phyloP scores from a whole-genome alignment of 2,888 invertebrate genomes.

The Ametastegia equiseti region DNA sequence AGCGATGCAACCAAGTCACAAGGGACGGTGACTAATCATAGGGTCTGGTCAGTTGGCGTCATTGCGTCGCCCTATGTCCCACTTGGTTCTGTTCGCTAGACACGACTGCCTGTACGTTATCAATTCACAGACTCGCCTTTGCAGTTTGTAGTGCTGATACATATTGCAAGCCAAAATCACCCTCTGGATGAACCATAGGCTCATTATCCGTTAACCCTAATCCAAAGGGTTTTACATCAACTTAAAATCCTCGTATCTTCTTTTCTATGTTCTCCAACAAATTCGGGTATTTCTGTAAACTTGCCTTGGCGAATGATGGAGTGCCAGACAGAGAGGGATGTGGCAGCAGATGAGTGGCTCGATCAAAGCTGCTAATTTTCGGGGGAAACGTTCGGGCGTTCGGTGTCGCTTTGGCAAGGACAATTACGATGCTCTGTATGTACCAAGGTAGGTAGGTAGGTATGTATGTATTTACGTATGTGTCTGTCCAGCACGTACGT shows the following conservation, averaged over 20 bases:
- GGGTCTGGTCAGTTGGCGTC: constrained; percentile 40
- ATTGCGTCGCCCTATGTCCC: constrained; percentile 36
- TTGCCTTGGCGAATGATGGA: neutral
- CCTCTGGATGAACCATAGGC: neutral
- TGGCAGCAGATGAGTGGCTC: neutral
- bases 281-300: neutral
- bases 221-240: neutral
- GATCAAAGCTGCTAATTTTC: constrained; percentile 42
- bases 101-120: constrained; percentile 27
- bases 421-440: constrained; percentile 2
- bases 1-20: constrained; percentile 27
- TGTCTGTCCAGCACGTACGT: neutral
- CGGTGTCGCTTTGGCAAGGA: constrained; percentile 17
- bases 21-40: constrained; percentile 31
- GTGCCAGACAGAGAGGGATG: neutral
- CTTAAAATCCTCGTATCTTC: neutral
- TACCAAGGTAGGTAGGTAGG: no score
- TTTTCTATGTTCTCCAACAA: no score
- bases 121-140: constrained; percentile 11
- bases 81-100: constrained; percentile 18
- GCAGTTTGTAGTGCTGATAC: neutral
- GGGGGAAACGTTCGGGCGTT: neutral
- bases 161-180: neutral
- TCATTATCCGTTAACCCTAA: neutral
- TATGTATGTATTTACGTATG: neutral